Base-by-base conservation (phyloP, 1,140 invertebrate species). In the Ceratina australensis region DNA sequence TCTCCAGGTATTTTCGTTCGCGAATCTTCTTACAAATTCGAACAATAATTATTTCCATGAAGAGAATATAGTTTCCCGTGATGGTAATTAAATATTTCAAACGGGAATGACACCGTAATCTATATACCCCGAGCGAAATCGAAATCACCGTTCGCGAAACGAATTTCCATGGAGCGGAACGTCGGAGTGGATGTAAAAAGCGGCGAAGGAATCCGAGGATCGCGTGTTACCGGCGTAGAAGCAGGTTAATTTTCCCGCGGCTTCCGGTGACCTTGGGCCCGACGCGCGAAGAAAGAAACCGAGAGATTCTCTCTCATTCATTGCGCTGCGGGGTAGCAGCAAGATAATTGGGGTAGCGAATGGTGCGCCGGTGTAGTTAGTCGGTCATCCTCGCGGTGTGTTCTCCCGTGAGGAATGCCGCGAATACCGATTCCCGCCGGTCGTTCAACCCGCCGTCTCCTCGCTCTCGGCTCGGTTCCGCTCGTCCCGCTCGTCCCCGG, bases 401-500 rank as follows among this genome's bases (percentile, higher is more conserved):
- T 89, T 87, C 87, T 73, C 74, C 26, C 57, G 76, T 87, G 87
- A 89, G 87, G 87, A 89, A 89, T 90, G 87, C 84, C 85, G 88
- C 81, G 83, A 86, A 89, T 89, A 83, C 80, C 82, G 78, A 79
- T 83, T n/a, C 83, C 82, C 68, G n/a, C 65, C 82, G 88, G 88
- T 89, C 89, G 86, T 90, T 89, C 87, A 89, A 87, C 83, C 71
- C 33, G 33, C 33, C 50, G 50, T 50, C 59, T 65, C 52, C 74
- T 79, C 80, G 65, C n/a, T n/a, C 78, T 74, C 67, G 56, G n/a
- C 81, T 80, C 79, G 57, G 47, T 26, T 49, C 22, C 57, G 56
- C 54, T 59, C 33, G 33, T 42, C 33, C n/a, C 52, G 52, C 52
- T 64, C 52, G 49, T 71, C 54, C 64, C 20, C 59, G 63, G 65